A percentile compares a stretch with the other conserved stretches of the same genome.
phyloP scores from a whole-genome alignment of 2,113 vertebrate species.

The Rhizomys pruinosus region DNA sequence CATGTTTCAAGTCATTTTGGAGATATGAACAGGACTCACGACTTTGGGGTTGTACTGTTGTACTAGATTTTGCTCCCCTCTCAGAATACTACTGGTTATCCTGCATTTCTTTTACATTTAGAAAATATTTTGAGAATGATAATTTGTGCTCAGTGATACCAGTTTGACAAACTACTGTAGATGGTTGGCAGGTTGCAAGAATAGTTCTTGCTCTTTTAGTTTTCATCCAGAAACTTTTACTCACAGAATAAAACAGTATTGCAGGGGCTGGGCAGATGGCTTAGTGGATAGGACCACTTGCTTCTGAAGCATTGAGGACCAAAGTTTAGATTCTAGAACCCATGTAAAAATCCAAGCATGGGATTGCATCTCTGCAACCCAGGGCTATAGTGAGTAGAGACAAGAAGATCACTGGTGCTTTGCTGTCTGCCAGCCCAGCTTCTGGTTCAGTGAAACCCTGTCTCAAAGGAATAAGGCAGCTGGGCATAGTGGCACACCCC shows the following conservation, averaged over 20 bases:
- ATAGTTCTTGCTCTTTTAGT: background rate
- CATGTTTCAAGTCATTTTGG: slow-evolving; percentile 24
- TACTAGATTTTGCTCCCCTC: background rate
- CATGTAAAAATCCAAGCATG: background rate
- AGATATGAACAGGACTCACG: background rate
- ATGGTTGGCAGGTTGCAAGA: background rate
- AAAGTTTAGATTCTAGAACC: background rate
- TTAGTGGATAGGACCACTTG: background rate
- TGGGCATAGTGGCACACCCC: too few relatives aligned
- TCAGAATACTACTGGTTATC: background rate
- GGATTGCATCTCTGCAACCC: background rate
- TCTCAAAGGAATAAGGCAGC: background rate
- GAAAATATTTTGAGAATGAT: background rate
- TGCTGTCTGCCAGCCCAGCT: background rate
- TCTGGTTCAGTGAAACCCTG: background rate
- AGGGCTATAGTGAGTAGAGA: background rate
- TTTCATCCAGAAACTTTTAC: background rate
- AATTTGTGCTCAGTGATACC: too few relatives aligned
- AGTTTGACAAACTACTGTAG: background rate
- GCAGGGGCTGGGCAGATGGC: background rate
- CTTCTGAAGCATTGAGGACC: background rate
- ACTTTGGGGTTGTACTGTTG: background rate
- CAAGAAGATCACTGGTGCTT: too few relatives aligned
- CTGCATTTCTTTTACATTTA: background rate
- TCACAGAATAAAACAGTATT: too few relatives aligned